Evolutionary conservation across 2,113 vertebrate genomes (phyloP).

Genomic region (Tonatia bakeri): DNA sequence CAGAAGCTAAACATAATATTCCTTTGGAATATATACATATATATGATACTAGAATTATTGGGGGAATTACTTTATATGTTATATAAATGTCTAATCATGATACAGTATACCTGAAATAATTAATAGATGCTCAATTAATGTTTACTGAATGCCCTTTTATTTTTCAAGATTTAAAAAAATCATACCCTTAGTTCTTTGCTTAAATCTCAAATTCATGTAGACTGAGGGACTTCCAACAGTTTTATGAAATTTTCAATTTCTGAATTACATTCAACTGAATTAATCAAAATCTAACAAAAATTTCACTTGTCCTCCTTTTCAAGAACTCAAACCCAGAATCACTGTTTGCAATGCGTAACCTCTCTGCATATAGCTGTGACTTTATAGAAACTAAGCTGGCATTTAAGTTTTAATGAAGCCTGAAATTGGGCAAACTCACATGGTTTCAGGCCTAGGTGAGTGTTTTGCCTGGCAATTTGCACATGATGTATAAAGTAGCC

Average conservation of each 20-base stretch:
- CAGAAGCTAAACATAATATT: not conserved
- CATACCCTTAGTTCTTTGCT: not conserved
- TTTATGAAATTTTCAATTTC: not conserved
- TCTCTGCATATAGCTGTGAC: not conserved
- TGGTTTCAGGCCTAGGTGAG: not conserved
- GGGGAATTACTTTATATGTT: no score
- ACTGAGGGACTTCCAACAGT: not conserved
- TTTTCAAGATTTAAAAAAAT: not conserved
- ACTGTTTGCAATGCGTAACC: not conserved
- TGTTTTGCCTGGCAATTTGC: not conserved
- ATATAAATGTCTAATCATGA: not conserved
- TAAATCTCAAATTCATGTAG: not conserved
- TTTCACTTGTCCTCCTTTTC: not conserved
- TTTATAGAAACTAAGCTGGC: not conserved
- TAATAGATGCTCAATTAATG: not conserved
- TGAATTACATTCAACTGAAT: not conserved
- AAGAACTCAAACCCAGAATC: not conserved
- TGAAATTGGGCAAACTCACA: not conserved
- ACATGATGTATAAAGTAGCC: not conserved
- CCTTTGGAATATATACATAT: not conserved
- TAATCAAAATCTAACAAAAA: not conserved
- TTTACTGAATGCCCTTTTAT: not conserved
- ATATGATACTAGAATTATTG: not conserved
- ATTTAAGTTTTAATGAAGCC: conserved; percentile 28
- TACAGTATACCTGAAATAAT: not conserved